A percentile compares a stretch with the other conserved stretches of the same genome.
Evolutionary conservation across 1,140 invertebrate species (phyloP).

Genomic region (Apis cerana): DNA sequence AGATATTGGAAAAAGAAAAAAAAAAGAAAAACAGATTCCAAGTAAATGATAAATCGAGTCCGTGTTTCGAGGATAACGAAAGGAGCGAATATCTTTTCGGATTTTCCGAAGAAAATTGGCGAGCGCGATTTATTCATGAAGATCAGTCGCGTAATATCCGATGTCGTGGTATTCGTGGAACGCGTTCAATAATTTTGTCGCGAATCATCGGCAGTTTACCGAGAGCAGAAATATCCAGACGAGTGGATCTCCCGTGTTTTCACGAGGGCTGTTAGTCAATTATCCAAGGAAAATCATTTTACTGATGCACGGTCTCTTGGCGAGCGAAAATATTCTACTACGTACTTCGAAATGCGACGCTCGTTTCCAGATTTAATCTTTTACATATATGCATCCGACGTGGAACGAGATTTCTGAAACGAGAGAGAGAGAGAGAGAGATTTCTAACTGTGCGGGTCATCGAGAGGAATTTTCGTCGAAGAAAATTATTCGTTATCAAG

Average conservation of each 20-base stretch:
- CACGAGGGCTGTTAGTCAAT: background rate
- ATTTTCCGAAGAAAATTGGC: background rate
- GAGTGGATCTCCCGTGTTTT: background rate
- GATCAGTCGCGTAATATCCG: background rate
- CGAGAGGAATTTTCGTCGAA: no score
- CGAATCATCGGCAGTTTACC: slow-evolving; percentile 13
- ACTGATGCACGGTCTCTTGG: background rate
- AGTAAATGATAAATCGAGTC: no score
- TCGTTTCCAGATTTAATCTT: background rate
- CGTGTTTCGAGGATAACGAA: no score
- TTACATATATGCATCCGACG: no score
- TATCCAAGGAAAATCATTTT: background rate
- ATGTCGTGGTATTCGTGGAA: slow-evolving; percentile 7
- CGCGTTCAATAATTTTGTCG: slow-evolving; percentile 10
- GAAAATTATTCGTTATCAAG: no score
- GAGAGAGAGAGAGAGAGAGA: no score
- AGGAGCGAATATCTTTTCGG: background rate
- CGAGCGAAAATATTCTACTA: background rate
- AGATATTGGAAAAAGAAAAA: no score
- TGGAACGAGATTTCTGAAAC: no score
- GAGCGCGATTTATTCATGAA: background rate
- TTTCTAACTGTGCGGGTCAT: no score
- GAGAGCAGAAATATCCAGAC: slow-evolving; percentile 1
- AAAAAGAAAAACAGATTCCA: no score
- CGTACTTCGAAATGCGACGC: background rate